Evolutionary conservation across 1,140 invertebrate genomes (phyloP).

Genomic region (Cotesia typhae): DNA sequence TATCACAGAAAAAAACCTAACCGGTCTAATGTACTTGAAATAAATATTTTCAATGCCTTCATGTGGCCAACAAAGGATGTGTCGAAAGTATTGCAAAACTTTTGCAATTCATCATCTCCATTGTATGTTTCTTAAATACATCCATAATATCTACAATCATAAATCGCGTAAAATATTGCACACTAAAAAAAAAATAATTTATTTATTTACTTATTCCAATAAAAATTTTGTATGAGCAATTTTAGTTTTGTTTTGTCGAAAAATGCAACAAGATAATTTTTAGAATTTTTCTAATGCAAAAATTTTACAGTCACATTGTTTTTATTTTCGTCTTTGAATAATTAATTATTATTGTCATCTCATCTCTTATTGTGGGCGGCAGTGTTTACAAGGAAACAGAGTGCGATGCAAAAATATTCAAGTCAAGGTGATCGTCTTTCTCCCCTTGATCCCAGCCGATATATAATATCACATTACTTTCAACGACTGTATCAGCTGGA

Average conservation of each 20-base stretch:
- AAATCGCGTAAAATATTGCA: neutral
- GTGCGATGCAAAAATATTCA: neutral
- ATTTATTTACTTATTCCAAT: neutral
- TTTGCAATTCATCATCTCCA: constrained; percentile 5
- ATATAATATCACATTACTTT: constrained; percentile 13
- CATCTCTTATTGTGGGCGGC: neutral
- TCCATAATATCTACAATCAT: constrained; percentile 1
- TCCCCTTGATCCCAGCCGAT: neutral
- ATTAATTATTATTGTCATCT: neutral
- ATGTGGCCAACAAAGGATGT: constrained; percentile 15
- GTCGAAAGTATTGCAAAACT: constrained; percentile 17
- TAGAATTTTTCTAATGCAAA: neutral
- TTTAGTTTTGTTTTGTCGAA: too few relatives aligned
- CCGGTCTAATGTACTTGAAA: constrained; percentile 20
- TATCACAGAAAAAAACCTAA: neutral
- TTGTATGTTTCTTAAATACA: neutral
- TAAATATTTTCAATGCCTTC: constrained; percentile 19
- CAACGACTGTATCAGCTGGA: constrained; percentile 18
- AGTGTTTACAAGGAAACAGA: neutral
- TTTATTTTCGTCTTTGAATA: neutral
- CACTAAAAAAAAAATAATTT: too few relatives aligned
- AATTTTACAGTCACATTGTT: neutral
- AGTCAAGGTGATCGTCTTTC: constrained; percentile 21
- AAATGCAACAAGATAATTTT: too few relatives aligned
- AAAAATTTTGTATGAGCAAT: neutral